These are phyloP conservation scores for Polypedilum pembai DNA, from an alignment of 1,140 invertebrate genomes.

Conservation along the genomic window DNA sequence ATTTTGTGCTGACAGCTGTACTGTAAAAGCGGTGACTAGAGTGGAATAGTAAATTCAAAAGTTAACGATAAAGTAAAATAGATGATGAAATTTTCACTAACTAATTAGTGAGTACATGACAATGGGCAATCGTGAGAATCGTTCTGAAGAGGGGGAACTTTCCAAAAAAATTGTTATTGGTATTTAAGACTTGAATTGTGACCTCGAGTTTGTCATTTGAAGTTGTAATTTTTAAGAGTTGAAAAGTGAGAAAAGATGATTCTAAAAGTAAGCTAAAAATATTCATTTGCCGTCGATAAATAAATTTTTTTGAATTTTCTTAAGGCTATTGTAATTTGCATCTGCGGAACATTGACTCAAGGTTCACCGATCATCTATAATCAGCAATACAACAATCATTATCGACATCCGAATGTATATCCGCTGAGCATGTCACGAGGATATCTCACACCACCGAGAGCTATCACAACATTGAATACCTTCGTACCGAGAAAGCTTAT, in stretches of 20 bases:
- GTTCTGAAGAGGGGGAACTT: neutral
- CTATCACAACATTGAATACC: slow-evolving; percentile 7
- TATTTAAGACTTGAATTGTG: neutral
- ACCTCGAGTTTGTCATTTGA: neutral
- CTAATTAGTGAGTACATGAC: neutral
- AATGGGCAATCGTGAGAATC: neutral
- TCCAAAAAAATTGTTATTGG: neutral
- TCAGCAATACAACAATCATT: neutral
- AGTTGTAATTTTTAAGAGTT: neutral
- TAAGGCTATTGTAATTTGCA: neutral
- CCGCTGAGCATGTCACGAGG: neutral
- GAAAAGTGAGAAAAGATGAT: neutral
- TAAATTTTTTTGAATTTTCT: neutral
- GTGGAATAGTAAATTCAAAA: too few relatives aligned
- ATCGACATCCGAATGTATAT: neutral
- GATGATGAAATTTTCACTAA: neutral
- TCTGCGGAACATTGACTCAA: neutral
- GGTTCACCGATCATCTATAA: slow-evolving; percentile 6
- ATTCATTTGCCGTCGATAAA: neutral
- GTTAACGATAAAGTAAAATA: too few relatives aligned
- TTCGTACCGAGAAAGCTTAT: neutral
- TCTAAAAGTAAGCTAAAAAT: neutral
- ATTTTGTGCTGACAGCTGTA: neutral
- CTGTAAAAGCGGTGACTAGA: too few relatives aligned
- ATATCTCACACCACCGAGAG: neutral